phyloP scores from a whole-genome alignment of 2,113 vertebrate genomes.

The Eudyptes chrysolophus region DNA sequence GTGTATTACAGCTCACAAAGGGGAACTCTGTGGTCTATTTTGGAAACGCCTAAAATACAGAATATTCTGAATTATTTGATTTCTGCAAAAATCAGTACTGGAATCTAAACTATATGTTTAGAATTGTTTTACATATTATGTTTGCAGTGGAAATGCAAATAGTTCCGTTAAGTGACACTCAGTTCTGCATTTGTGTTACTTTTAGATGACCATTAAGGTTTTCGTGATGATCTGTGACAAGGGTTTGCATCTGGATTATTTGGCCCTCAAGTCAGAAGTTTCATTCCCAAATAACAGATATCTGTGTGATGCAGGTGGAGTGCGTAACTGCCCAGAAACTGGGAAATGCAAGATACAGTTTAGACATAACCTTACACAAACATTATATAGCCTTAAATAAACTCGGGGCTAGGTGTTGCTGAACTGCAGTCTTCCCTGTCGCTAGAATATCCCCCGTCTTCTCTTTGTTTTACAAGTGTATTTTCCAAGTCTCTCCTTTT shows the following conservation, averaged over 20 bases:
- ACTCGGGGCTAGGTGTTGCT: background rate
- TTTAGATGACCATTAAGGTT: background rate
- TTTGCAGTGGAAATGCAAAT: background rate
- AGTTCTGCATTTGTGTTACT: background rate
- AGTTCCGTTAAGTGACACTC: background rate
- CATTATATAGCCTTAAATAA: background rate
- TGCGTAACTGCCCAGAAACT: background rate
- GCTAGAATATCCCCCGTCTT: background rate
- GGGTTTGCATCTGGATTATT: background rate
- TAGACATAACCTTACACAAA: background rate
- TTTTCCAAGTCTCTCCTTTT: background rate
- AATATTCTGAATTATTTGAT: background rate
- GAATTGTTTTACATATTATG: background rate
- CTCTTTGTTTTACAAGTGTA: background rate
- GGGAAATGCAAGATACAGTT: background rate
- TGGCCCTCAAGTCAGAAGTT: background rate
- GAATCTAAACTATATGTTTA: background rate
- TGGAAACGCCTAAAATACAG: background rate
- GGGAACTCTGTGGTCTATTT: background rate
- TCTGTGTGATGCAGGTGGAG: background rate
- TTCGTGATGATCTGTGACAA: background rate
- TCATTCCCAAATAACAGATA: background rate
- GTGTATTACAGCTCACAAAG: background rate
- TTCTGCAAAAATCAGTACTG: background rate
- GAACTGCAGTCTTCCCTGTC: background rate